Base-by-base conservation (phyloP, 2,888 invertebrate species). In the Sinotaia quadrata region DNA sequence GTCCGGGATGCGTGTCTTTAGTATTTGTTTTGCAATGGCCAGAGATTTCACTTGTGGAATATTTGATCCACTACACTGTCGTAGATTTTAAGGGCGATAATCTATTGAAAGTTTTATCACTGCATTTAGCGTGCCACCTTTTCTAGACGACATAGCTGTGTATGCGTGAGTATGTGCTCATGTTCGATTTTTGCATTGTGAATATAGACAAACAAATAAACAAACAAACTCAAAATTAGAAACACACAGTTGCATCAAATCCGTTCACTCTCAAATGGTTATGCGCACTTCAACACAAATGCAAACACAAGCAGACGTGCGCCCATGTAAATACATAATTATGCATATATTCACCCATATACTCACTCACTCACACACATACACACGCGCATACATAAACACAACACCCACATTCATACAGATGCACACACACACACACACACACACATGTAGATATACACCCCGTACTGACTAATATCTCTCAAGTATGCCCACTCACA, bases 361-460 rank as follows among this genome's bases (percentile, higher is more conserved):
- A 54, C 27, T 29, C 18, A 54, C 54, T 29, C 29, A 27, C 27
- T 2, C 29, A 54, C 54, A 4, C 29, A 54, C 54, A 27, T 27
- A 27, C 54, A 27, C 7, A 54, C 27, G 18, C 29, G 24, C 27
- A 4, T 21, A 27, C 54, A 27, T 21, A 54, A 27, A 54, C 8
- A 54, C 54, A 12, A 41, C 41, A 41, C 18, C 10, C 41, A 41
- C 18, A 41, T 15, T 12, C 18, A 41, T 15, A 41, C 18, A 41
- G 10, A 41, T 41, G 18, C 41, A 41, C 18, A 54, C 54, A 54
- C 18, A 54, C 54, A 54, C 29, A 54, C 54, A 54, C 29, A 54
- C 54, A 27, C 29, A 27, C 54, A 54, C 29, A 27, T 31, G 31
- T 24, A 54, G 29, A 54, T 24, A 54, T 31, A 27, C 18, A 54